Base-by-base conservation (phyloP, 2,113 vertebrate species). In the Salvelinus sp. region DNA sequence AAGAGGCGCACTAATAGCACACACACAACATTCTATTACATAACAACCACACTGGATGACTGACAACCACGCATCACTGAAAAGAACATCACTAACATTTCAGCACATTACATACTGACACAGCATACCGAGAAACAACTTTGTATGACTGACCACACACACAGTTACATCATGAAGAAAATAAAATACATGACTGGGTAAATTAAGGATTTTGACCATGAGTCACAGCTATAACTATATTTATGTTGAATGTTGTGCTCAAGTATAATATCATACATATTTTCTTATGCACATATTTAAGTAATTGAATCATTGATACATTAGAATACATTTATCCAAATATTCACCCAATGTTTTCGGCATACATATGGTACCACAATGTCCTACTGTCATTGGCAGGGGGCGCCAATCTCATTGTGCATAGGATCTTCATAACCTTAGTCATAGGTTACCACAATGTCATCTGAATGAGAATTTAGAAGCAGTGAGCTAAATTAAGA, bases 11-110 rank as follows among this genome's bases (percentile, higher is more conserved):
- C 75, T 48, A 63, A 70, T 47, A 71, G 18, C 70, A 71, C 10
- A 69, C 73, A 88, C 83, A 79, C 72, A 22, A 77, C 80, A 1
- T 82, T 91, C 91, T 91, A 91, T 92, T 92, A 89, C 88, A 79
- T 87, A 91, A 92, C 79, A 79, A 75, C 79, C 83, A 82, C 83
- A 82, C 68, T 65, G 76, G 82, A 78, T 13, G 68, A 80, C 28
- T 47, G 62, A 79, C 38, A 77, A 70, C 67, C 44, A 30, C 13
- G 71, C 48, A 66, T 63, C 69, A 82, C 79, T 85, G 57, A 73
- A 74, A 81, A 79, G 4, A 88, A 28, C 72, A 67, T 76, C 67
- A 76, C n/a, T 20, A 77, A 65, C 81, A 62, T 79, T 67, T 73
- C 64, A 77, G 70, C 78, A 79, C 74, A 69, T 44, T 75, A 63